Percentiles rank a stretch among this genome's conserved stretches.
Evolutionary conservation across 2,113 vertebrate genomes (phyloP).

Genomic region (Sakesphorus luctuosus): DNA sequence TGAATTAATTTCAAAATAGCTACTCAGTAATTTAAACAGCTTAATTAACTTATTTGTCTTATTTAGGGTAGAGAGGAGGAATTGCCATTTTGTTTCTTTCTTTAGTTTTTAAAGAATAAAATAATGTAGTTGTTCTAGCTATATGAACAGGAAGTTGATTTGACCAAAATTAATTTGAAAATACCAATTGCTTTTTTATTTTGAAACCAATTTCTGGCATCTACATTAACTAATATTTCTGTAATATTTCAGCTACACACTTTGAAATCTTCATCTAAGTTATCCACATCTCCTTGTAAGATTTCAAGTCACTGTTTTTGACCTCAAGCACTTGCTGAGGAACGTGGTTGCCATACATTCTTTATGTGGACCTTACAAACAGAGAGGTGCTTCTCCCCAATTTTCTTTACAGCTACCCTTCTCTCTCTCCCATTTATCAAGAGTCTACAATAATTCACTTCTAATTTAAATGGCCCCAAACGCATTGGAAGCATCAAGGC

Average conservation of each 20-base stretch:
- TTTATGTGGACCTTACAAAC: background rate
- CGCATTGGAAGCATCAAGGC: background rate
- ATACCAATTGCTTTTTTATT: background rate
- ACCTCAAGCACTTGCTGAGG: background rate
- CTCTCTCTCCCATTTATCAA: background rate
- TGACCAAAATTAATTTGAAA: background rate
- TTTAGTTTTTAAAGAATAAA: background rate
- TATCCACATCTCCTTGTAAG: background rate
- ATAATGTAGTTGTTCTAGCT: background rate
- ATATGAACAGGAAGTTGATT: background rate
- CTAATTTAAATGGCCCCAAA: background rate
- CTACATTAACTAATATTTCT: background rate
- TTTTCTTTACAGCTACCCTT: background rate
- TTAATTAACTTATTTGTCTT: background rate
- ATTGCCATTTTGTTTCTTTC: background rate
- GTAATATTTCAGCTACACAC: background rate
- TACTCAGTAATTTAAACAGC: background rate
- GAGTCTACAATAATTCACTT: background rate
- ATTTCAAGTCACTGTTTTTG: background rate
- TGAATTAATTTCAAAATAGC: background rate
- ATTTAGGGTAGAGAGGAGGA: background rate
- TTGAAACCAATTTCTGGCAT: background rate
- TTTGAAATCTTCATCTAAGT: background rate
- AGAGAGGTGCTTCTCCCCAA: background rate
- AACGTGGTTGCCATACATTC: accelerated